These are phyloP conservation scores for Lasiurus cinereus DNA, from an alignment of 2,113 vertebrate genomes.

Conservation along the genomic window DNA sequence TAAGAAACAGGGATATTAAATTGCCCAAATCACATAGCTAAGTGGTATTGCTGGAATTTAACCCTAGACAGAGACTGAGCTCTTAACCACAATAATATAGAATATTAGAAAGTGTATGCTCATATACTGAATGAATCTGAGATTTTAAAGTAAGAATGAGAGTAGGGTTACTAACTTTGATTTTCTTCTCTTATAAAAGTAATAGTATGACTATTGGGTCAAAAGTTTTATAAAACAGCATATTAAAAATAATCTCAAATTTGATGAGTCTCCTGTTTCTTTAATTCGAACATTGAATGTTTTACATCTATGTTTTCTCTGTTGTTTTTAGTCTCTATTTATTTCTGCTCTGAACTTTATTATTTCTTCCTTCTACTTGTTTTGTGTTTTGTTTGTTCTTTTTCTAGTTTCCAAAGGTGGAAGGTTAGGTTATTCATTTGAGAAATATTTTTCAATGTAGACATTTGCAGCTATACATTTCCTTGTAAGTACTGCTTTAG, in stretches of 20 bases:
- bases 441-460: background rate
- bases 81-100: background rate
- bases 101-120: background rate
- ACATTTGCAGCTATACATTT: background rate
- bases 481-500: background rate
- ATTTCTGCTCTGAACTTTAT: background rate
- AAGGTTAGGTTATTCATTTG: background rate
- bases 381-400: background rate
- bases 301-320: conserved; percentile 13
- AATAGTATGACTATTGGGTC: background rate
- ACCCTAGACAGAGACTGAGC: background rate
- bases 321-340: background rate
- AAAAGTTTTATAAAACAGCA: background rate
- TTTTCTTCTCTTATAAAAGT: background rate
- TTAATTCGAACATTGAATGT: background rate
- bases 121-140: background rate
- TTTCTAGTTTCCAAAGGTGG: background rate
- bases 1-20: conserved; percentile 21
- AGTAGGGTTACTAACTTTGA: background rate
- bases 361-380: background rate
- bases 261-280: background rate
- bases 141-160: background rate
- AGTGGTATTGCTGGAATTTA: background rate
- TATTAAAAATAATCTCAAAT: conserved; percentile 24
- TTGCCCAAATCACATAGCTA: background rate